Evolutionary conservation across 1,140 invertebrate species (phyloP), one percentile per base, ranked within the genome.

Genomic region (Drosophila funebris): DNA sequence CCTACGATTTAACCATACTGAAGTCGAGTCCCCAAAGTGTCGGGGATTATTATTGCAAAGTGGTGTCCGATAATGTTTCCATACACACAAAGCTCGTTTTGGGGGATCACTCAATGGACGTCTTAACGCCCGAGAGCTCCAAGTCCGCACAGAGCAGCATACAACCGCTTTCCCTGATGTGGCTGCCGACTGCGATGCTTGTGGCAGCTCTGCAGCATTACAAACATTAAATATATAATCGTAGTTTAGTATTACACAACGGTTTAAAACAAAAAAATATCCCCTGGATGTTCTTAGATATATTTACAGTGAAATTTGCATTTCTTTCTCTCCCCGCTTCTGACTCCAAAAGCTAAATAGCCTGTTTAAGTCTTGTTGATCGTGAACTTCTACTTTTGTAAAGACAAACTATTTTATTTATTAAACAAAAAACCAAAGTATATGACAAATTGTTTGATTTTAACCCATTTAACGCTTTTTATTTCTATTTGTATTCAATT

Each of bases 361-460:
- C 52, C 56, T 75, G 60, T 46, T 71, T 68, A 84, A 80, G 70
- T 82, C 74, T 78, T 88, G 83, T 87, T 87, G 39, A 88, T 76
- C 70, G 75, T 83, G 67, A 71, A 87, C 62, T 78, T 73, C 41
- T 27, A 41, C 52, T 78, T 78, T 83, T 87, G 83, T 89, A 87
- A 87, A 88, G 83, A 89, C 72, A 78, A 78, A 80, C 67, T 77
- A 88, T 75, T 87, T 79, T 88, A 87, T 88, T 87, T 87, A 87
- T 87, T 87, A 83, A 88, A 84, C 72, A 81, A 85, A 84, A 76
- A 82, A 85, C 82, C 81, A 85, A 85, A 85, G 81, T 85, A 87
- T 66, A 80, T 57, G 33, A 41, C 46, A 50, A 8, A 18, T 16
- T 60, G 46, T 33, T 14, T 36, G 2, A 36, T 13, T n/a, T 36